A percentile compares a stretch with the other conserved stretches of the same genome.
Evolutionary conservation across 2,888 invertebrate genomes (phyloP).

Genomic region (Drosophila histrio): DNA sequence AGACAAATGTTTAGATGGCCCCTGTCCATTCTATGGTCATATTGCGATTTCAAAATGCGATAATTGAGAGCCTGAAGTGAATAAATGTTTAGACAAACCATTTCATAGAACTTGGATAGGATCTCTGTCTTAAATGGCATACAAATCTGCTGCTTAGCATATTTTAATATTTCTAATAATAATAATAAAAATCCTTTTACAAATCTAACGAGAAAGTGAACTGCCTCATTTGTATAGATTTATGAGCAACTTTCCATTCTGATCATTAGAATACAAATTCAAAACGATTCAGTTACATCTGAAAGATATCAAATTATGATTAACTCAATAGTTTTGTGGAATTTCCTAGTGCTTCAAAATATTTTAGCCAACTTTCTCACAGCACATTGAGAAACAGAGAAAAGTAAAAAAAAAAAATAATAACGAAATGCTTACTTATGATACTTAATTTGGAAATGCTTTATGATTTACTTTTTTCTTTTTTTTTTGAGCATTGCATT

Average conservation of each 20-base stretch:
- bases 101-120: not conserved
- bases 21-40: slow-evolving; percentile 29
- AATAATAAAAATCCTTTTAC: not conserved
- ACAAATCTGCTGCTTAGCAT: not conserved
- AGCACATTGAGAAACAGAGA: not conserved
- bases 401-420: not conserved
- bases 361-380: slow-evolving; percentile 44
- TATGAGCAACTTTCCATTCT: slow-evolving; percentile 10
- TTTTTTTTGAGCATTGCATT: slow-evolving; percentile 50
- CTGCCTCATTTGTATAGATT: not conserved
- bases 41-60: slow-evolving; percentile 38
- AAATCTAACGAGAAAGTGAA: not conserved
- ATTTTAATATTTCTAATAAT: not conserved
- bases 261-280: slow-evolving; percentile 9
- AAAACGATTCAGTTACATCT: not conserved
- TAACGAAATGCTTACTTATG: slow-evolving; percentile 23
- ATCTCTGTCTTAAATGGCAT: not conserved
- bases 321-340: slow-evolving; percentile 40
- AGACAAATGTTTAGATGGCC: slow-evolving; percentile 52
- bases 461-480: slow-evolving; percentile 38
- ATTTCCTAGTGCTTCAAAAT: slow-evolving; percentile 9
- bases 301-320: slow-evolving; percentile 30
- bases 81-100: slow-evolving; percentile 17
- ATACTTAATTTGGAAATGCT: slow-evolving; percentile 34
- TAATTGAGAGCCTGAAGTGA: slow-evolving; percentile 39